Conservation (phyloP, 2,888 invertebrate species). For the Drosophila testacea region DNA sequence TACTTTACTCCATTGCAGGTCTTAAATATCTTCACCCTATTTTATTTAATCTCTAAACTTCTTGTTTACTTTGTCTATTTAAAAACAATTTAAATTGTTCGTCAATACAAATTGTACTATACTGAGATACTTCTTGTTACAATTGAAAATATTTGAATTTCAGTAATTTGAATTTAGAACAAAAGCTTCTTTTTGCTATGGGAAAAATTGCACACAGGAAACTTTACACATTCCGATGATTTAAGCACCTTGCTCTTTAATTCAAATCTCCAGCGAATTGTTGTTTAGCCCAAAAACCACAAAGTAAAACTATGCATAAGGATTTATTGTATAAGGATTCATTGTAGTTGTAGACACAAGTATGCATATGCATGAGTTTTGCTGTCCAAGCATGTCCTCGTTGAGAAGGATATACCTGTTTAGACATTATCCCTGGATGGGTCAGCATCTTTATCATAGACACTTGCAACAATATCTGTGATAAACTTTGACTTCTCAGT, state of each 20-base stretch:
- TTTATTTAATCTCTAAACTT: no score
- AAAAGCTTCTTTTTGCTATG: no score
- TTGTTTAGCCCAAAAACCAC: constrained; percentile 24
- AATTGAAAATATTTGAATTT: no score
- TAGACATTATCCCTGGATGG: constrained; percentile 1
- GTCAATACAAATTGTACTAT: no score
- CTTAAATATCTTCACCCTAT: no score
- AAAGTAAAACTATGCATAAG: constrained; percentile 19
- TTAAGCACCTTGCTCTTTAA: constrained; percentile 1
- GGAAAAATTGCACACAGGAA: background rate
- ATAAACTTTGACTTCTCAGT: background rate
- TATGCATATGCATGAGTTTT: constrained; percentile 17
- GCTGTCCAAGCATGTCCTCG: constrained; percentile 43
- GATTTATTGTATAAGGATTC: constrained; percentile 1
- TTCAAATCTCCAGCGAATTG: constrained; percentile 4
- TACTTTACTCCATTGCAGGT: no score
- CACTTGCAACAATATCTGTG: constrained; percentile 20
- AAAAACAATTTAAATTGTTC: no score
- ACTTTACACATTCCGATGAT: background rate
- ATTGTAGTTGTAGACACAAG: background rate
- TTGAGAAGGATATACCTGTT: constrained; percentile 52
- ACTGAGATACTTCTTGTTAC: no score
- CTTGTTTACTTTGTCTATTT: no score
- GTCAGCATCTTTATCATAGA: constrained; percentile 16
- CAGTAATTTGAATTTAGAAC: no score